A percentile compares a stretch with the other conserved stretches of the same genome.
These are phyloP conservation scores for Montipora sp. DNA, from an alignment of 64 coral and sea anemone genomes.

Conservation along the genomic window DNA sequence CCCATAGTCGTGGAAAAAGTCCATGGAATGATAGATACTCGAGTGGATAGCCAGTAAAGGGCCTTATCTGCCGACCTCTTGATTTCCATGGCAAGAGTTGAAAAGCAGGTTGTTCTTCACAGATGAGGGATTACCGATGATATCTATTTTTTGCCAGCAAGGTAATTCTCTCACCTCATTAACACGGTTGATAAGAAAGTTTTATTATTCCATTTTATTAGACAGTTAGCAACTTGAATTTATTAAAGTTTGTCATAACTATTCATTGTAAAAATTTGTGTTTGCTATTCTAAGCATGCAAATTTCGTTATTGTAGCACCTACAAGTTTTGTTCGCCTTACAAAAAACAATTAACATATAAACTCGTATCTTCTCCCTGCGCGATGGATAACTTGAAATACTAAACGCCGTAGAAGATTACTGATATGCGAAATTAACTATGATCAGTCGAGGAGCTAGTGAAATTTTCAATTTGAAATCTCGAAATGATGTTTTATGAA, in stretches of 20 bases:
- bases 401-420: no score
- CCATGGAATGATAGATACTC: background rate
- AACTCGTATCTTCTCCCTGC: background rate
- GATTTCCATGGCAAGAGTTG: background rate
- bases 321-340: background rate
- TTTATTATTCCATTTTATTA: background rate
- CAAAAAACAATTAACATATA: background rate
- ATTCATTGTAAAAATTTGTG: background rate
- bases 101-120: constrained; percentile 22
- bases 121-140: constrained; percentile 15
- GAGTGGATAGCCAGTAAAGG: constrained; percentile 15
- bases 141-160: background rate
- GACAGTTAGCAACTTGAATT: no score
- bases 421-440: no score
- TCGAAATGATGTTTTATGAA: no score
- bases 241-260: no score
- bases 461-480: no score
- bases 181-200: background rate
- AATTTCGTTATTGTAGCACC: constrained; percentile 36
- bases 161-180: background rate
- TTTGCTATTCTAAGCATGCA: background rate
- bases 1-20: background rate
- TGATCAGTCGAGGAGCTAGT: no score
- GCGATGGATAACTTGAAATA: background rate
- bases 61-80: constrained; percentile 11